Conservation (phyloP, 2,888 invertebrate species). For the Sinelater perroti region DNA sequence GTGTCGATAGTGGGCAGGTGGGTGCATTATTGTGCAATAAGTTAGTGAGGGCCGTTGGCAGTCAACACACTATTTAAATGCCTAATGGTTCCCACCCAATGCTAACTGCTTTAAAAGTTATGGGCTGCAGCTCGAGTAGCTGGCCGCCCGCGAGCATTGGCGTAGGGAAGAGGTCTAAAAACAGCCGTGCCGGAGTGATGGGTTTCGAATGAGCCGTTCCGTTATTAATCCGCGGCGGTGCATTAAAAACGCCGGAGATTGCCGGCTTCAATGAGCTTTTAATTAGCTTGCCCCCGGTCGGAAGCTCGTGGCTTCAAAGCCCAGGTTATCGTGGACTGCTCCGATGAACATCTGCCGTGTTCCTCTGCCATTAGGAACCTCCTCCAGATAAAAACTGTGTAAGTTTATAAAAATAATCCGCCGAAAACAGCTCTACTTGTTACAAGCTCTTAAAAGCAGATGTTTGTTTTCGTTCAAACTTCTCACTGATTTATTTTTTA, state of each 20-base stretch:
- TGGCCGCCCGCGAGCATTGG: slow-evolving; percentile 32
- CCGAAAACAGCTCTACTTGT: no score
- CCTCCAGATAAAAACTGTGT: no score
- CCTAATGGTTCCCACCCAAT: slow-evolving; percentile 52
- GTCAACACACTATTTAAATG: slow-evolving; percentile 52
- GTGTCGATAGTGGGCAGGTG: slow-evolving; percentile 35
- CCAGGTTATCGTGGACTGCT: no score
- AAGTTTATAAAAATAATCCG: no score
- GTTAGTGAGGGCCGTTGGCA: slow-evolving; percentile 47
- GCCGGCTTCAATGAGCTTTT: neutral
- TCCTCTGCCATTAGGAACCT: no score
- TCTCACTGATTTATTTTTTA: no score
- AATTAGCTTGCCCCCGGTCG: no score
- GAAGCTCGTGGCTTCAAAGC: no score
- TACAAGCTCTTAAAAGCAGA: no score
- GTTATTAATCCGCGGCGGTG: neutral
- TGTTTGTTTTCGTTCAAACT: no score
- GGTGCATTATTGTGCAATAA: slow-evolving; percentile 48
- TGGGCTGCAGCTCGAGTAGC: slow-evolving; percentile 41
- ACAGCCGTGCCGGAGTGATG: neutral
- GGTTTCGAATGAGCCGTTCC: neutral
- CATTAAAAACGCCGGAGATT: no score
- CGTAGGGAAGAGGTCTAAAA: slow-evolving; percentile 17
- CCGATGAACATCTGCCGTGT: no score
- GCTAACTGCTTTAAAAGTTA: slow-evolving; percentile 53